Evolutionary conservation across 2,797 vertebrate genomes (phyloP), one percentile per base, ranked within the genome.

Genomic region (Macrochelys suwanniensis): DNA sequence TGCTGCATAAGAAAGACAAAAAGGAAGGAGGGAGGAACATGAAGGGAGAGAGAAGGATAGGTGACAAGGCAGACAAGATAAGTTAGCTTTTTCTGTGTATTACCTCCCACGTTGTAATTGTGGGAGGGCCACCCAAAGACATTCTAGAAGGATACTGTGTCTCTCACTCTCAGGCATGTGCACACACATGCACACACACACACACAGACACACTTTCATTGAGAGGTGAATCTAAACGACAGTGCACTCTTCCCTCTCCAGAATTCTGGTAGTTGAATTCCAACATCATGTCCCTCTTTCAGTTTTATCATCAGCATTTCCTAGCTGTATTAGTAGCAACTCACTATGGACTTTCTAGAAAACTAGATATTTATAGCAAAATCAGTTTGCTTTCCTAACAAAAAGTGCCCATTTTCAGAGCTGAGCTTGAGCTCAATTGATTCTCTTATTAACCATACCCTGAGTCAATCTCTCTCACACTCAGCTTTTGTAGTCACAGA

Each of bases 1-100:
- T 89, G 84, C 80, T 91, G 92, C 95, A 92, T 68, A 84, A 78
- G 26, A 86, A 78, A 79, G 51, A 92, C 65, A 77, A 78, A 71
- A 82, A 77, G 83, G 53, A 95, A 85, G 82, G 88, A 33, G 21
- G 92, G 95, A 81, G 90, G 84, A 80, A 82, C 3, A 33, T 81
- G 56, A 88, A 94, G 91, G 84, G 86, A 89, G 85, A 82, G 82
- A 91, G 0, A 53, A 59, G 84, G 88, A 23, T 37, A 1, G 10
- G 23, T n/a, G 56, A 81, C 81, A 84, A 81, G 54, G 87, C n/a
- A 26, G 86, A 2, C 33, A 2, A 1, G 89, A 90, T 54, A 88
- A 85, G 74, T 0, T 45, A 59, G 85, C 82, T 65, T 89, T 84
- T 53, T 7, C 87, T 11, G 37, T 16, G 82, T 51, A 82, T 88